A percentile compares a stretch with the other conserved stretches of the same genome.
phyloP scores from a whole-genome alignment of 2,797 vertebrate genomes.

The Petrocephalus sullivani region DNA sequence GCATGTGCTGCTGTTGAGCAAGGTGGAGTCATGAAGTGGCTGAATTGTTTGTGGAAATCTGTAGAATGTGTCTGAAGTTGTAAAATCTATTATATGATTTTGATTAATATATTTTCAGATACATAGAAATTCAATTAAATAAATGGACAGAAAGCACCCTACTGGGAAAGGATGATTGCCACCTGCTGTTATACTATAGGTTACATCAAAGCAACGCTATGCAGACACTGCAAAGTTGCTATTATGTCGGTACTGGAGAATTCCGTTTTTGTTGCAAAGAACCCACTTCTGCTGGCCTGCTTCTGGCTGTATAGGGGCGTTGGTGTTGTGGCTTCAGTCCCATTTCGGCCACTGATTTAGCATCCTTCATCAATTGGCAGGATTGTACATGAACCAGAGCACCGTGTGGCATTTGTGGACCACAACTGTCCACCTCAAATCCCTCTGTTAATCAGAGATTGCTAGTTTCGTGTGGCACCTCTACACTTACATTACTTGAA shows the following conservation, averaged over 20 bases:
- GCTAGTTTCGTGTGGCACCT: background rate
- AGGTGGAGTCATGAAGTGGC: background rate
- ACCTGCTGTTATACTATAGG: background rate
- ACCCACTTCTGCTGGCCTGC: background rate
- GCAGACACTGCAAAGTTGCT: no score
- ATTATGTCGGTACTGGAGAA: background rate
- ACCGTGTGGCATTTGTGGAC: background rate
- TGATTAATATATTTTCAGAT: background rate
- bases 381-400: background rate
- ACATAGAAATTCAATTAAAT: background rate
- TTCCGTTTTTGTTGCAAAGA: background rate
- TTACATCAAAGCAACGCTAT: no score
- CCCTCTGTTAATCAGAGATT: background rate
- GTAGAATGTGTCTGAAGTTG: slow-evolving; percentile 24
- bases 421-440: background rate
- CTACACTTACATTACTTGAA: background rate
- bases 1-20: background rate
- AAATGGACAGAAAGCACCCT: background rate
- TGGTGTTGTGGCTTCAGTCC: background rate
- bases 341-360: background rate
- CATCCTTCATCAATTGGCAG: background rate
- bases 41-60: slow-evolving; percentile 3
- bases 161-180: background rate
- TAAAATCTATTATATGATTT: background rate
- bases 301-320: background rate